These are phyloP conservation scores for Sabellastarte sp. DNA, from an alignment of 2,888 invertebrate genomes.

Conservation along the genomic window DNA sequence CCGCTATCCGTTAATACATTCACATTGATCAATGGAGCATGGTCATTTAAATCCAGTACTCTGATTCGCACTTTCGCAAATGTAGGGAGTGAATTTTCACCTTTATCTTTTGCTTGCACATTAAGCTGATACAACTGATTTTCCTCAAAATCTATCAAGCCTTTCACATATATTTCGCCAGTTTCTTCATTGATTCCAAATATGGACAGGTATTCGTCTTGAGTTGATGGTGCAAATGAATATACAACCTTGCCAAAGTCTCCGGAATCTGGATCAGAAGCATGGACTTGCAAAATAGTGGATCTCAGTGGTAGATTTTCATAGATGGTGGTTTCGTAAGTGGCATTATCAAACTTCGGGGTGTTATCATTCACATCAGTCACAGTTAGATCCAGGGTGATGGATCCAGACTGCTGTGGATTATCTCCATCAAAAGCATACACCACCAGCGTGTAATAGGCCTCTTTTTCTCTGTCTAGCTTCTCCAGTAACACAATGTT, in stretches of 20 bases:
- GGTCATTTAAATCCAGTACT: conserved; percentile 7
- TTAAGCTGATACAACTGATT: background rate
- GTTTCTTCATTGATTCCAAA: background rate
- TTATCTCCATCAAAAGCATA: conserved; percentile 11
- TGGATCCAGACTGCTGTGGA: conserved; percentile 9
- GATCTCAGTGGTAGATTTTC: background rate
- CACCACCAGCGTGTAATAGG: conserved; percentile 12
- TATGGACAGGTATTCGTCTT: background rate
- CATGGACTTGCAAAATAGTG: background rate
- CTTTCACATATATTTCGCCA: conserved; percentile 3
- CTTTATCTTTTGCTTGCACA: background rate
- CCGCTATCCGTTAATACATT: conserved; percentile 6
- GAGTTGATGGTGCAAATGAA: background rate
- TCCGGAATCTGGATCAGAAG: background rate
- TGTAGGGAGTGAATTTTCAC: background rate
- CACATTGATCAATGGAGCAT: conserved; percentile 13
- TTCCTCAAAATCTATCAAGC: conserved; percentile 1
- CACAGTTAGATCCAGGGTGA: conserved; percentile 13
- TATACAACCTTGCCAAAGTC: background rate
- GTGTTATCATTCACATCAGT: conserved; percentile 23
- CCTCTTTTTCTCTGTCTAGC: conserved; percentile 12
- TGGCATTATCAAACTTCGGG: conserved; percentile 15
- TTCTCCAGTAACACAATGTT: conserved; percentile 2
- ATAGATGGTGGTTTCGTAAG: conserved; percentile 7
- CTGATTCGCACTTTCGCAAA: background rate